Evolutionary conservation across 2,797 vertebrate species (phyloP).

Genomic region (Florisuga fusca): DNA sequence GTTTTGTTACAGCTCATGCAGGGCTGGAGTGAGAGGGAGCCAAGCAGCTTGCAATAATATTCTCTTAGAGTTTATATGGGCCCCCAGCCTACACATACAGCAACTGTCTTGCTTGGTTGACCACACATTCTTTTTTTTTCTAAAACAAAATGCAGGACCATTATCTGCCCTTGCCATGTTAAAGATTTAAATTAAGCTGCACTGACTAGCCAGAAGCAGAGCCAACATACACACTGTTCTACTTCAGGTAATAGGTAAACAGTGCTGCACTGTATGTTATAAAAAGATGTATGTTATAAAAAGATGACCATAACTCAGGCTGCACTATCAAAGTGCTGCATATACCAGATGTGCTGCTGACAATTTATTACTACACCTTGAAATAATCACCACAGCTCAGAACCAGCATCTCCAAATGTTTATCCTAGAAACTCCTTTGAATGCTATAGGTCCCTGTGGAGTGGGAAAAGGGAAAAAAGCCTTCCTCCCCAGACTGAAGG

Average conservation of each 20-base stretch:
- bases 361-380: constrained; percentile 1
- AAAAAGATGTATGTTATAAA: background rate
- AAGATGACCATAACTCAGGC: background rate
- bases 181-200: constrained; percentile 9
- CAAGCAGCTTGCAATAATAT: constrained; percentile 14
- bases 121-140: background rate
- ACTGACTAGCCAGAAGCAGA: constrained; percentile 6
- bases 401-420: constrained; percentile 1
- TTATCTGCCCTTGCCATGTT: background rate
- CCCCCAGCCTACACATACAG: background rate
- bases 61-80: background rate
- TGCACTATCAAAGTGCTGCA: background rate
- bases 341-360: background rate
- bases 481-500: background rate
- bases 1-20: background rate
- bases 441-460: background rate
- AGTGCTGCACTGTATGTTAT: background rate
- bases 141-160: background rate
- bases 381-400: background rate
- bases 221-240: background rate
- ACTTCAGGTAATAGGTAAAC: background rate
- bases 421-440: background rate
- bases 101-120: background rate
- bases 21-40: background rate
- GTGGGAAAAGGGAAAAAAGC: background rate